These are phyloP conservation scores for Patiria miniata DNA, from an alignment of 35 echinoderm and acorn worm species.

Conservation along the genomic window DNA sequence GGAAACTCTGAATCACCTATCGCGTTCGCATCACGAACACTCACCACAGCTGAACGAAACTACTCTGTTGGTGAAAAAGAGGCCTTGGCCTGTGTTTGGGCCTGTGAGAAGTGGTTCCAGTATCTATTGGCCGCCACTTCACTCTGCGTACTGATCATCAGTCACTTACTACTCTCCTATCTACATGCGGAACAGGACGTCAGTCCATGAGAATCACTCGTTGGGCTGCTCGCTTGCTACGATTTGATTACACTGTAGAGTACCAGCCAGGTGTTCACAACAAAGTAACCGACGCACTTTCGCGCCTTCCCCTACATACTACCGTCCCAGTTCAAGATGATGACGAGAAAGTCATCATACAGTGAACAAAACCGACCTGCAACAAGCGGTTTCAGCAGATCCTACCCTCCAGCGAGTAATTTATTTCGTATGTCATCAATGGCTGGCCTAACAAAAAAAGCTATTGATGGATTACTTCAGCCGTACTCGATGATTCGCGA, in stretches of 20 bases:
- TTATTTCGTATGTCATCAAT: not conserved
- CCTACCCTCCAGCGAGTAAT: constrained; percentile 45
- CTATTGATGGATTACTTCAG: not conserved
- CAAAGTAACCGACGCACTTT: constrained; percentile 49
- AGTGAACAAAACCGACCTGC: not conserved
- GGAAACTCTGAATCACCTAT: constrained; percentile 55
- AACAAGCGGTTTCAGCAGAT: constrained; percentile 47
- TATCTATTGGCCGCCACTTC: constrained; percentile 66
- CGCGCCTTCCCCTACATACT: not conserved
- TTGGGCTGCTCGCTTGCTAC: constrained; percentile 47
- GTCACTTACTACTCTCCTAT: constrained; percentile 59
- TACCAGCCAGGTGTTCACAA: constrained; percentile 36
- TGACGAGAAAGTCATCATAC: constrained; percentile 36
- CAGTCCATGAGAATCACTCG: constrained; percentile 60
- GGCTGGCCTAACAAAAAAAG: constrained; percentile 63
- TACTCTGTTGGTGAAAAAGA: constrained; percentile 55
- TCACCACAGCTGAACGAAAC: constrained; percentile 38
- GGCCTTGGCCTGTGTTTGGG: constrained; percentile 68
- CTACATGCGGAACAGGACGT: constrained; percentile 49
- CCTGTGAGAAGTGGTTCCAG: constrained; percentile 68
- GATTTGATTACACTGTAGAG: constrained; percentile 51
- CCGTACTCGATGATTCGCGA: constrained; percentile 40
- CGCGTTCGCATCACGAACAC: constrained; percentile 65
- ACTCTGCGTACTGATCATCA: constrained; percentile 80
- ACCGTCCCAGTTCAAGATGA: constrained; percentile 15